Conservation (phyloP, 23 tunicate genomes). For the Styela clava region DNA sequence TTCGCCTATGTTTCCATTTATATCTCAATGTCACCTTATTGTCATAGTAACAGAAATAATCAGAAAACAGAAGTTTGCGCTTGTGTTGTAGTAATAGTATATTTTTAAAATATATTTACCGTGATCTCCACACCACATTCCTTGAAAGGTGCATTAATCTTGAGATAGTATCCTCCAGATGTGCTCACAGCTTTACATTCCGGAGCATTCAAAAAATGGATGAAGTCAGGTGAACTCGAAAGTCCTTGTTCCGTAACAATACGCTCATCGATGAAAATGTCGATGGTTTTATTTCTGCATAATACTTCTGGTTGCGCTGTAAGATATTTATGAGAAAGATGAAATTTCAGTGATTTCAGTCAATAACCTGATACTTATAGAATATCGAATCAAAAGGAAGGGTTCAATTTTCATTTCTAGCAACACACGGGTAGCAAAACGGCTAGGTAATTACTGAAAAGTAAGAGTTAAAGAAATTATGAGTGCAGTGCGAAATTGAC, state of each 20-base stretch:
- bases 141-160: conserved; percentile 60
- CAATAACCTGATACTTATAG: not conserved
- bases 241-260: conserved; percentile 68
- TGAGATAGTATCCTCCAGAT: conserved; percentile 33
- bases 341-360: not conserved
- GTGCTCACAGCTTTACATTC: conserved; percentile 44
- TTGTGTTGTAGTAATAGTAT: no score
- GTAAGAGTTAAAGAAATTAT: not conserved
- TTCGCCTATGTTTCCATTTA: no score
- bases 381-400: no score
- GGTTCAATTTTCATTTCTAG: not conserved
- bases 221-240: conserved; percentile 21
- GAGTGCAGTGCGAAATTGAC: no score
- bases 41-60: no score
- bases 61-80: no score
- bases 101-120: conserved; percentile 12
- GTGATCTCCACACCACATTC: conserved; percentile 43
- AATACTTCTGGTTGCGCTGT: conserved; percentile 39
- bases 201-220: conserved; percentile 51
- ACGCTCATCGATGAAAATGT: conserved; percentile 58
- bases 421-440: no score
- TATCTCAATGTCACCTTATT: no score
- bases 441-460: not conserved
- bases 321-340: not conserved
- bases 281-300: conserved; percentile 70